phyloP scores from a whole-genome alignment of 2,113 vertebrate genomes.

The Apaloderma vittatum region DNA sequence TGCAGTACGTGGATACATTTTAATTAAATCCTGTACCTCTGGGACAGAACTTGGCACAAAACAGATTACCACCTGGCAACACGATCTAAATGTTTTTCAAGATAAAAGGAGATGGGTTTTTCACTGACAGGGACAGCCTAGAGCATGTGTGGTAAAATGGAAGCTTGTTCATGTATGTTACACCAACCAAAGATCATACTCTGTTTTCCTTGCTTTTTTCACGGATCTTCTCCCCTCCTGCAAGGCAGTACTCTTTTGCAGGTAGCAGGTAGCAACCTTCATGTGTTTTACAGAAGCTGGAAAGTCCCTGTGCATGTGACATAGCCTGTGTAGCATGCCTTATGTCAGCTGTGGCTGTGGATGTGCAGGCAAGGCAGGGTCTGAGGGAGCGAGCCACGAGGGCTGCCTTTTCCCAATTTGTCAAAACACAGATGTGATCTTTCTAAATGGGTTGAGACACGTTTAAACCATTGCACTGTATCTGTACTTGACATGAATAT shows the following conservation, averaged over 20 bases:
- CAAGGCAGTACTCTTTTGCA: background rate
- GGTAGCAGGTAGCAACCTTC: background rate
- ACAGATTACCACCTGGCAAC: background rate
- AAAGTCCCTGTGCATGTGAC: background rate
- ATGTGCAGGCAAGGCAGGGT: background rate
- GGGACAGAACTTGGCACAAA: background rate
- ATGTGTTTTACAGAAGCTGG: background rate
- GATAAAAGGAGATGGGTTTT: background rate
- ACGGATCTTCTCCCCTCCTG: background rate
- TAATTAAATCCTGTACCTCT: background rate
- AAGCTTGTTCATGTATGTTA: background rate
- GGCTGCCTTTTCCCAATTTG: background rate
- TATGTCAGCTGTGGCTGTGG: background rate
- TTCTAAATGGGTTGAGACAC: background rate
- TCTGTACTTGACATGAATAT: background rate
- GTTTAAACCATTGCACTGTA: background rate
- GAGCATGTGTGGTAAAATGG: background rate
- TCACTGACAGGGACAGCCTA: background rate
- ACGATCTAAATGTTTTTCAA: background rate
- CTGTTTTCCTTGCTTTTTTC: background rate
- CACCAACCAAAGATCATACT: accelerated
- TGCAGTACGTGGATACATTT: background rate
- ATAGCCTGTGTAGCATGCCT: background rate
- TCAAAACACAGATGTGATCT: background rate
- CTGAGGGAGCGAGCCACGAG: background rate